These are phyloP conservation scores for Crepidodera aurea DNA, from an alignment of 2,888 invertebrate genomes.

Conservation along the genomic window DNA sequence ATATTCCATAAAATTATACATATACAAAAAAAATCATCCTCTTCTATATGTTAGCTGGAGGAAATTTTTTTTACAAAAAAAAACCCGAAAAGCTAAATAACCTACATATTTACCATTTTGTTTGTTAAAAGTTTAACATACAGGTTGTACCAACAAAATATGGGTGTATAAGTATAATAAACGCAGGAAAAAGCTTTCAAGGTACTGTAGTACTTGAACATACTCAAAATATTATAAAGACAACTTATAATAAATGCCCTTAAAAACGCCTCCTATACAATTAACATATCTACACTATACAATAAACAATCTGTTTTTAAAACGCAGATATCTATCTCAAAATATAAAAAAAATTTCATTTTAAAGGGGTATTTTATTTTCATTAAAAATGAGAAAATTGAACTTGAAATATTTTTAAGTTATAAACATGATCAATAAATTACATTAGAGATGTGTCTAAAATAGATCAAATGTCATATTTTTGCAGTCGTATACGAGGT, in stretches of 20 bases:
- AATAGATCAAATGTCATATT: too few species aligned
- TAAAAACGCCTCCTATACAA: slow-evolving; percentile 34
- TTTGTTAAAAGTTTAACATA: neutral
- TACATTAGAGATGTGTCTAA: too few species aligned
- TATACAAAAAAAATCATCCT: slow-evolving; percentile 28
- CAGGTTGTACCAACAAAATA: neutral
- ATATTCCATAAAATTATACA: slow-evolving; percentile 35
- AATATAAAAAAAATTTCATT: neutral
- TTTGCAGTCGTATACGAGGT: too few species aligned
- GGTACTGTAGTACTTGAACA: slow-evolving; percentile 23
- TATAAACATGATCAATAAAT: too few species aligned
- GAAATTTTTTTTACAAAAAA: slow-evolving; percentile 28
- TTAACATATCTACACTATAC: slow-evolving; percentile 42
- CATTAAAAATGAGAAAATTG: too few species aligned
- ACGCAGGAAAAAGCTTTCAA: slow-evolving; percentile 26
- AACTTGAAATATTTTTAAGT: too few species aligned
- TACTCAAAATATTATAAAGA: slow-evolving; percentile 25
- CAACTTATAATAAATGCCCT: slow-evolving; percentile 43
- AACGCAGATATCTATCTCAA: slow-evolving; percentile 1
- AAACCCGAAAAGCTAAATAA: slow-evolving; percentile 32
- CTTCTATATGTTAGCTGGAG: slow-evolving; percentile 32
- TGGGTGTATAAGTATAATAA: neutral
- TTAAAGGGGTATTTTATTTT: too few species aligned
- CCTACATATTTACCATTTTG: neutral
- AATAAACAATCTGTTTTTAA: slow-evolving; percentile 14